Percentiles rank a stretch among this genome's conserved stretches.
Conservation (phyloP, 2,888 invertebrate genomes). For the Eupithecia abbreviata region DNA sequence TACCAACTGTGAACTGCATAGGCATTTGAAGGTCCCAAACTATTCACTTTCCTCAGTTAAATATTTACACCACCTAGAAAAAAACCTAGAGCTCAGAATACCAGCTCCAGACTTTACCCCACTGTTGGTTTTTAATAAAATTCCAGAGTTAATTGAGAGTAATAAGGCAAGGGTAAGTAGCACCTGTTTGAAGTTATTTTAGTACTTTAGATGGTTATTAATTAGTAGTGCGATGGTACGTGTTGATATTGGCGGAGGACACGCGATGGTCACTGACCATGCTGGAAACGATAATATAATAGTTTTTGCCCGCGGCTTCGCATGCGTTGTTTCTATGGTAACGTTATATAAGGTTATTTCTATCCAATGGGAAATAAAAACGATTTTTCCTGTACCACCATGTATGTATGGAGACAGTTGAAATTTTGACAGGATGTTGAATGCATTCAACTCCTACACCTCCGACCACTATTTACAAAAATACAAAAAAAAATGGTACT, state of each 20-base stretch:
- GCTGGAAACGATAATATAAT: too few species aligned
- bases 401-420: too few species aligned
- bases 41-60: neutral
- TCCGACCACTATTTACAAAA: too few species aligned
- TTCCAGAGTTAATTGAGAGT: constrained; percentile 30
- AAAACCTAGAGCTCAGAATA: constrained; percentile 13
- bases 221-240: constrained; percentile 21
- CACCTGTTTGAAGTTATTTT: constrained; percentile 35
- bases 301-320: too few species aligned
- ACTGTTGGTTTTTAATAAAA: constrained; percentile 35
- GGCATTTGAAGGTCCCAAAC: neutral
- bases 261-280: constrained; percentile 27
- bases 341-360: too few species aligned
- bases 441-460: too few species aligned
- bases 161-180: constrained; percentile 30
- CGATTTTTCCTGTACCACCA: too few species aligned
- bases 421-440: too few species aligned
- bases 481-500: too few species aligned
- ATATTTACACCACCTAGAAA: neutral
- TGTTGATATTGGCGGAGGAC: constrained; percentile 18
- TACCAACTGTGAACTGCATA: neutral
- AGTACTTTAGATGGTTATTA: constrained; percentile 18
- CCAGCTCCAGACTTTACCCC: constrained; percentile 29
- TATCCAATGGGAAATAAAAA: too few species aligned
- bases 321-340: too few species aligned